These are phyloP conservation scores for Malurus elegans DNA, from an alignment of 2,113 vertebrate genomes.

Conservation along the genomic window DNA sequence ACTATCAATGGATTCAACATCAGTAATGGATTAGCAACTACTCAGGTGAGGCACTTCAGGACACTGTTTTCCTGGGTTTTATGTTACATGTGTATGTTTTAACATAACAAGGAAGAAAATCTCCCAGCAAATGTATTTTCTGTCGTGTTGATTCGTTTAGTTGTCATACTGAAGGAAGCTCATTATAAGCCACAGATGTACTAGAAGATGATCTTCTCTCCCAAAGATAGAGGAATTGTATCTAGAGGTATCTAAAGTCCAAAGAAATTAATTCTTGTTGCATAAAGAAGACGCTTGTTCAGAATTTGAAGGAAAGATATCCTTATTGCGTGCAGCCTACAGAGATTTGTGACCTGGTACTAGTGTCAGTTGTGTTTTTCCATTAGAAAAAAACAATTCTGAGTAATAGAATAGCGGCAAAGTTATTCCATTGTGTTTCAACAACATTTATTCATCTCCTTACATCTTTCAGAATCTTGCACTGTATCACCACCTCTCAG, in stretches of 20 bases:
- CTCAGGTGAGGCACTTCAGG: constrained; percentile 81
- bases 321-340: background rate
- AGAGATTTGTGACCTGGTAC: background rate
- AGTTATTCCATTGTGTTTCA: background rate
- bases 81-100: background rate
- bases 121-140: background rate
- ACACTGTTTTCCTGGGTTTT: background rate
- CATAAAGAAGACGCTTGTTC: background rate
- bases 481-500: background rate
- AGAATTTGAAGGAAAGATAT: background rate
- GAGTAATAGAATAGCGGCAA: background rate
- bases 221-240: background rate
- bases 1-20: constrained; percentile 97
- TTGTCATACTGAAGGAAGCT: background rate
- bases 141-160: background rate
- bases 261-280: background rate
- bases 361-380: background rate
- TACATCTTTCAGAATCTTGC: background rate
- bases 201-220: background rate
- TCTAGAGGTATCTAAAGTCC: background rate
- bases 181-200: background rate
- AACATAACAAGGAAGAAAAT: background rate
- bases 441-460: background rate
- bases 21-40: constrained; percentile 97
- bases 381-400: background rate